Base-by-base conservation (phyloP, 2,888 invertebrate genomes). In the Drepanosiphum platanoidis region DNA sequence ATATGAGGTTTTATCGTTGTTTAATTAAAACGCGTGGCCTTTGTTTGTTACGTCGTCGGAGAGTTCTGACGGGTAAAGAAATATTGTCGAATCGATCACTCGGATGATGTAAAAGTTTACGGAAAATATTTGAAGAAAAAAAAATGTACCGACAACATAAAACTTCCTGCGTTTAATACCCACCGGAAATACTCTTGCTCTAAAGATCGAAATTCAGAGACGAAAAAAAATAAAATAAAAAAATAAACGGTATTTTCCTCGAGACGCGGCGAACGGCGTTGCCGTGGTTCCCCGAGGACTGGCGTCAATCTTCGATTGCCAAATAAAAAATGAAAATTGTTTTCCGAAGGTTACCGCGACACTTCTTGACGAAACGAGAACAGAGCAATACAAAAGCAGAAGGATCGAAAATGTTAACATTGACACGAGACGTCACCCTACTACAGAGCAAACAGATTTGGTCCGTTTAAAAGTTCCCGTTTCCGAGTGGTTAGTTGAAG, bases 261-360 rank as follows among this genome's bases (percentile, higher is more conserved):
- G 30, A 3, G 3, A 64, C 64, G 30, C 0, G 3, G 30, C 64
- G 64, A 27, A 64, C 13, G 64, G 5, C 27, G 13, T 64, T 13
- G 11, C 22, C 52, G 52, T 18, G 52, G 52, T 52, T 66, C 66
- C 34, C 34, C 18, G 34, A 34, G 66, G 34, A 66, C 32, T 18
- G 34, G 15, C 32, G 74, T 74, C 52, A 74, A 52, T 34, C 13
- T 22, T 52, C 46, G n/a, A n/a, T 58, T 34, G 75, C 32, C 52
- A 58, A 75, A 75, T 58, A 36, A 34, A 22, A 58, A 75, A 58
- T 58, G 75, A 75, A 75, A 75, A 75, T 75, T 34, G 52, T 58
- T 75, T n/a, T 34, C 15, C 15, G 3, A n/a, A 58, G 34, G 34
- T 58, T 34, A n/a, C 39, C 64, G n/a, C 64, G 30, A 32, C 34